Evolutionary conservation across 2,888 invertebrate genomes (phyloP).

Genomic region (Chorisops tibialis): DNA sequence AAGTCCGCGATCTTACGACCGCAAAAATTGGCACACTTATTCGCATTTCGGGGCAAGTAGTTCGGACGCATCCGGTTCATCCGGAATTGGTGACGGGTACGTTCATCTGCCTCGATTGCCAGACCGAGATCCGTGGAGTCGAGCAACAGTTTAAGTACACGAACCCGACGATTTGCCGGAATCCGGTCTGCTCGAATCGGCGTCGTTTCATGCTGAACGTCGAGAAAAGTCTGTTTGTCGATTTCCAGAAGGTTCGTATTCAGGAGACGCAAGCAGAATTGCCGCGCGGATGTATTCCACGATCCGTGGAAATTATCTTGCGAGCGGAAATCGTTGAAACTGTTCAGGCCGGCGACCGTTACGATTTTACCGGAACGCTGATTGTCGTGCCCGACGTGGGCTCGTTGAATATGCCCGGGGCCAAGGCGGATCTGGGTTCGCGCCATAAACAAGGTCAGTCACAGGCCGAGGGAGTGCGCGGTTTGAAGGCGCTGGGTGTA

Average conservation of each 20-base stretch:
- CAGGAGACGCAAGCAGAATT: constrained; percentile 97
- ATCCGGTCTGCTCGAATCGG: constrained; percentile 93
- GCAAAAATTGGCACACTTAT: constrained; percentile 91
- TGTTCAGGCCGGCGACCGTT: constrained; percentile 73
- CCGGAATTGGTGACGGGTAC: constrained; percentile 89
- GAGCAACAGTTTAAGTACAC: constrained; percentile 98
- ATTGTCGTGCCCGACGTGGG: constrained; percentile 98
- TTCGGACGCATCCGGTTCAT: constrained; percentile 97
- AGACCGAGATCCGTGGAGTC: constrained; percentile 88
- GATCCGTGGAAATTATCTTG: constrained; percentile 91
- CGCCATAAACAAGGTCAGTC: constrained; percentile 70
- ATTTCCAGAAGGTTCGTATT: constrained; percentile 96
- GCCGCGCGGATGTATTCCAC: constrained; percentile 93
- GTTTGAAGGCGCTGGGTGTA: constrained; percentile 76
- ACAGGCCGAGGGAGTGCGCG: constrained; percentile 81
- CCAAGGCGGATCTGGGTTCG: constrained; percentile 76
- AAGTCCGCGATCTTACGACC: constrained; percentile 89
- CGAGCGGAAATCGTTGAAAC: constrained; percentile 95
- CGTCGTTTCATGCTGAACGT: constrained; percentile 86
- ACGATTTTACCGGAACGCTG: constrained; percentile 91
- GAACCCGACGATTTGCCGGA: constrained; percentile 92
- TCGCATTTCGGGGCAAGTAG: constrained; percentile 92
- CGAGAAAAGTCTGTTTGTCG: constrained; percentile 91
- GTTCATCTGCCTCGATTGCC: constrained; percentile 94
- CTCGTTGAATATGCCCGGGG: constrained; percentile 79